phyloP scores from a whole-genome alignment of 1,140 invertebrate species.

The Diorhabda elongata region DNA sequence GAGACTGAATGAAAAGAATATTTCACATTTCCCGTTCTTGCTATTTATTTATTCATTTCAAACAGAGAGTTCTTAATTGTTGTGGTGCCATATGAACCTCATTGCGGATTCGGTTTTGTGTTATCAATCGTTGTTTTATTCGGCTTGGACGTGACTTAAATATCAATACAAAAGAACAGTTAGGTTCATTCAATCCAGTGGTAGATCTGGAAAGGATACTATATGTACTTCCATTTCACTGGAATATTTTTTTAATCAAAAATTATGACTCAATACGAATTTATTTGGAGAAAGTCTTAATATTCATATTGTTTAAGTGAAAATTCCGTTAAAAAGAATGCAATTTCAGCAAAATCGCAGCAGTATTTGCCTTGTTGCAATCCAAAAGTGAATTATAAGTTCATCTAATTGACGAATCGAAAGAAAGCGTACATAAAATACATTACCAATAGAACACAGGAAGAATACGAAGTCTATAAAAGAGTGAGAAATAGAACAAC shows the following conservation, averaged over 20 bases:
- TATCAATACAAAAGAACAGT: conserved; percentile 15
- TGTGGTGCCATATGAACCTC: conserved; percentile 21
- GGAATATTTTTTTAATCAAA: neutral
- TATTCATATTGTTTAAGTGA: neutral
- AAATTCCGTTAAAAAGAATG: neutral
- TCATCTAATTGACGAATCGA: too few relatives aligned
- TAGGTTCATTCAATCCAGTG: neutral
- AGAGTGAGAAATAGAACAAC: too few relatives aligned
- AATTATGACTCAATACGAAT: neutral
- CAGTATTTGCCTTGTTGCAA: too few relatives aligned
- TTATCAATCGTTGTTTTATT: conserved; percentile 34
- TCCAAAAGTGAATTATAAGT: too few relatives aligned
- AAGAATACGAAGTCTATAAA: too few relatives aligned
- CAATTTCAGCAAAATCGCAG: too few relatives aligned
- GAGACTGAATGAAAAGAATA: too few relatives aligned
- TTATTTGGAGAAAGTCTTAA: neutral
- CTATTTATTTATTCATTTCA: conserved; percentile 23
- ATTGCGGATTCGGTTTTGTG: conserved; percentile 29
- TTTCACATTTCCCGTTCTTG: too few relatives aligned
- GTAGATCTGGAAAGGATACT: neutral
- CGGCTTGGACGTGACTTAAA: conserved; percentile 30
- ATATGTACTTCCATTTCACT: neutral
- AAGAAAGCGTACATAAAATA: too few relatives aligned
- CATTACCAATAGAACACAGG: too few relatives aligned
- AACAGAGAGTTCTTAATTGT: conserved; percentile 22